Conservation (phyloP, 2,113 vertebrate genomes). For the Notarius lentiginosus region DNA sequence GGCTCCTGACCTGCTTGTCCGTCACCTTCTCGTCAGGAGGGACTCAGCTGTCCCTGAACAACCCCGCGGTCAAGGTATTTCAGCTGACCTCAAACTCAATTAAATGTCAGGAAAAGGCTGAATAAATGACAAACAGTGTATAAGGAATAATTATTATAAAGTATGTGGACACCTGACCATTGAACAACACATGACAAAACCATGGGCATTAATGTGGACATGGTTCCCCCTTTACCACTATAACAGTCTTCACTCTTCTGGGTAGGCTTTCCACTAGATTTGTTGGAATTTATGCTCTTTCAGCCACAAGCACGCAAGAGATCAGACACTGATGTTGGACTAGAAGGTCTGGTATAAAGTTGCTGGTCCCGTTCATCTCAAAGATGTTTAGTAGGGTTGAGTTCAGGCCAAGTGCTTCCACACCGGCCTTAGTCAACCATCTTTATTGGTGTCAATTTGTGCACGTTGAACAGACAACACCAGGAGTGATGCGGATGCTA, state of each 20-base stretch:
- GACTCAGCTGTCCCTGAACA: constrained; percentile 69
- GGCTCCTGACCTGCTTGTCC: constrained; percentile 83
- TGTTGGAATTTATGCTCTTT: not conserved
- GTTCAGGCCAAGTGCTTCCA: not conserved
- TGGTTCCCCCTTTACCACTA: not conserved
- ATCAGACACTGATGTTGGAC: not conserved
- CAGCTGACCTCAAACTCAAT: not conserved
- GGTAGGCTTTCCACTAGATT: not conserved
- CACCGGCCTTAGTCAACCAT: not conserved
- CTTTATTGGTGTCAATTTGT: too few relatives aligned
- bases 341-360: not conserved
- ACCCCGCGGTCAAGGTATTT: constrained; percentile 68
- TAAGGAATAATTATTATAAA: not conserved
- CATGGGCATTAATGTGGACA: not conserved
- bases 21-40: constrained; percentile 82
- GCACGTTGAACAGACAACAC: too few relatives aligned
- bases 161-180: not conserved
- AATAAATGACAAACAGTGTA: not conserved
- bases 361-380: not conserved
- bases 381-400: not conserved
- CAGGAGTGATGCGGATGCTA: too few relatives aligned
- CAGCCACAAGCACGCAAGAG: not conserved
- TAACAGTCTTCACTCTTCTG: not conserved
- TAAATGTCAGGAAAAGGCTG: not conserved
- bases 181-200: not conserved